Evolutionary conservation across 64 coral and sea anemone genomes (phyloP), one percentile per base, ranked within the genome.

Genomic region (Porites lutea): DNA sequence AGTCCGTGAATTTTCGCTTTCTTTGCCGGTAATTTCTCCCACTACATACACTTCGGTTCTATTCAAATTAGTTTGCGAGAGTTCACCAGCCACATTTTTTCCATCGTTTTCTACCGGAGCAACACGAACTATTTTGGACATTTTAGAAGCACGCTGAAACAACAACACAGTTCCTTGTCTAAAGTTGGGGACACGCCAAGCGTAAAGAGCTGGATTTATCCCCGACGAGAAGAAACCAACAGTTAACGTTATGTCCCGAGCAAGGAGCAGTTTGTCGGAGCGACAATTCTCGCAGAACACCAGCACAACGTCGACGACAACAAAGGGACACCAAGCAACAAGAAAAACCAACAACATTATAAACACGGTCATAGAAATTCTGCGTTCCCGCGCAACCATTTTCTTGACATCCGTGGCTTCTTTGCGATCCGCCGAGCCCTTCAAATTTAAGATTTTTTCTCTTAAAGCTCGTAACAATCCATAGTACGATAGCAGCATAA

Each of bases 331-430:
- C 95, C 95, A 97, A 48, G 95, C 82, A 55, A 91, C 58, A 6
- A 97, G 78, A 79, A 94, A 97, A 13, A 97, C 95, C n/a, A 94
- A 8, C 4, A 97, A 46, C 95, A 97, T 97, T 10, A 97, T 97
- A 16, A 97, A 82, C 9, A 97, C 95, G 13, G 95, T 97, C 9
- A 87, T 94, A n/a, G 92, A 94, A 20, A 97, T 48, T 27, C 88
- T 90, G 23, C 87, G 85, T 61, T 97, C 95, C 49, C 95, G 89
- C 50, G 79, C 69, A 47, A 94, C 87, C 20, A 83, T 65, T 51
- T 72, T 97, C 52, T 75, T 91, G 4, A 89, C 79, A 44, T 83
- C 75, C 9, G 57, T 77, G 18, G 92, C 89, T n/a, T 90, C 67
- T 73, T 75, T 94, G 14, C 93, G 67, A 55, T 88, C 75, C 15